Evolutionary conservation across 2,113 vertebrate genomes (phyloP).

Genomic region (Poeciliopsis occidentalis): DNA sequence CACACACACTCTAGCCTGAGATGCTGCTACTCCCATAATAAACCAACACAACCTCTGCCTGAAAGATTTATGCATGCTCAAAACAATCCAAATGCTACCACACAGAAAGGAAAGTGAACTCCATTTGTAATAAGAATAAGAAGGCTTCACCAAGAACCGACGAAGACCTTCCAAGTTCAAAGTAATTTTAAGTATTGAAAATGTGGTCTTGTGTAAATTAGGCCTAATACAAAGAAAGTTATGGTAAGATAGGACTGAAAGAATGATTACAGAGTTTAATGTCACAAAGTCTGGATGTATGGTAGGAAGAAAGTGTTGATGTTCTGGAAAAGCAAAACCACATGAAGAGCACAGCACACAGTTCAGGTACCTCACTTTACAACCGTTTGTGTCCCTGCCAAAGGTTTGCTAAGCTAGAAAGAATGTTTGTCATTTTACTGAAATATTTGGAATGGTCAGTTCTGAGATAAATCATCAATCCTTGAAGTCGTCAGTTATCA

Average conservation of each 20-base stretch:
- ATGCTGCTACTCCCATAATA: neutral
- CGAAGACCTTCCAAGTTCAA: neutral
- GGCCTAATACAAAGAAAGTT: neutral
- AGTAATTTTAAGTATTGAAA: too few species aligned
- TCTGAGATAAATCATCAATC: neutral
- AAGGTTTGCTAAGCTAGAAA: conserved; percentile 69
- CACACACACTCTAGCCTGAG: neutral
- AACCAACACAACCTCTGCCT: neutral
- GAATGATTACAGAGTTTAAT: neutral
- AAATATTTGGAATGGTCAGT: neutral
- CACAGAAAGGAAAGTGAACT: neutral
- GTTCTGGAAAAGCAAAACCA: neutral
- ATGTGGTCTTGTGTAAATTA: neutral
- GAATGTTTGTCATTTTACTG: conserved; percentile 43
- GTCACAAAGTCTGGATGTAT: conserved; percentile 2
- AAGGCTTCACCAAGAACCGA: neutral
- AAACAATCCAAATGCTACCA: neutral
- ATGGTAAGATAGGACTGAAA: neutral
- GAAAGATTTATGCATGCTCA: neutral
- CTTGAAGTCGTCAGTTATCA: neutral
- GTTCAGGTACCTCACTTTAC: conserved; percentile 77
- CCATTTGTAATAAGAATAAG: neutral
- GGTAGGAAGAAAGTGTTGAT: too few species aligned
- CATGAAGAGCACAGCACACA: conserved; percentile 62
- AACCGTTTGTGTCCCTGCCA: conserved; percentile 70